Conservation (phyloP, 2,113 vertebrate species). For the Daphoenositta chrysoptera region DNA sequence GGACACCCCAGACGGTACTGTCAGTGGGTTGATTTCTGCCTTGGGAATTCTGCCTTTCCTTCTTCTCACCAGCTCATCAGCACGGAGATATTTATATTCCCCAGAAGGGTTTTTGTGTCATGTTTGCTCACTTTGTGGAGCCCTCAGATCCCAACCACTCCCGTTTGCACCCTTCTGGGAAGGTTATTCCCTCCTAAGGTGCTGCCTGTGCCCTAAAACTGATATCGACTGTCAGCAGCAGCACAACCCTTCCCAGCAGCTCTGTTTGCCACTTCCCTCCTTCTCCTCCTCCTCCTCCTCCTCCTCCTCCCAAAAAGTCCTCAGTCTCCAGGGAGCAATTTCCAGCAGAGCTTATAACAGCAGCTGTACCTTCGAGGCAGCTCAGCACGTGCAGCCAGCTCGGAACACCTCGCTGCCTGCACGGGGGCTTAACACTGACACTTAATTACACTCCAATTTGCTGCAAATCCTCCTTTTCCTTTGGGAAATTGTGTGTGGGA, state of each 20-base stretch:
- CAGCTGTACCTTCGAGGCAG: background rate
- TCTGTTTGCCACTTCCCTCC: background rate
- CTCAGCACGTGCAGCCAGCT: background rate
- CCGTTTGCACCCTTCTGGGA: background rate
- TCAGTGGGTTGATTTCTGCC: background rate
- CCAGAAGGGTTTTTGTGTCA: constrained; percentile 7
- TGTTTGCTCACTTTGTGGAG: background rate
- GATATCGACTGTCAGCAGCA: background rate
- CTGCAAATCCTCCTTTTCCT: background rate
- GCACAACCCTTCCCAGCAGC: background rate
- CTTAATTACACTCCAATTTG: background rate
- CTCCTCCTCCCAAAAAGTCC: background rate
- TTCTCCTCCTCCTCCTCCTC: background rate
- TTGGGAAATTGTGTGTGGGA: background rate
- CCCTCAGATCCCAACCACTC: background rate
- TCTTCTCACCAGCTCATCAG: constrained; percentile 15
- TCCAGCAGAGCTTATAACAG: background rate
- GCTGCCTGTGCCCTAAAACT: background rate
- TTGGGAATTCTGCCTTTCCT: constrained; percentile 21
- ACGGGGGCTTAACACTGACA: background rate
- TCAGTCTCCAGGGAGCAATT: background rate
- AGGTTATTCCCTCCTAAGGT: background rate
- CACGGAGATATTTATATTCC: background rate
- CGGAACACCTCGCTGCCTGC: background rate
- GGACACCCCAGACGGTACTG: constrained; percentile 32